A percentile compares a stretch with the other conserved stretches of the same genome.
Conservation (phyloP, 2,888 invertebrate species). For the Drosophila putrida region DNA sequence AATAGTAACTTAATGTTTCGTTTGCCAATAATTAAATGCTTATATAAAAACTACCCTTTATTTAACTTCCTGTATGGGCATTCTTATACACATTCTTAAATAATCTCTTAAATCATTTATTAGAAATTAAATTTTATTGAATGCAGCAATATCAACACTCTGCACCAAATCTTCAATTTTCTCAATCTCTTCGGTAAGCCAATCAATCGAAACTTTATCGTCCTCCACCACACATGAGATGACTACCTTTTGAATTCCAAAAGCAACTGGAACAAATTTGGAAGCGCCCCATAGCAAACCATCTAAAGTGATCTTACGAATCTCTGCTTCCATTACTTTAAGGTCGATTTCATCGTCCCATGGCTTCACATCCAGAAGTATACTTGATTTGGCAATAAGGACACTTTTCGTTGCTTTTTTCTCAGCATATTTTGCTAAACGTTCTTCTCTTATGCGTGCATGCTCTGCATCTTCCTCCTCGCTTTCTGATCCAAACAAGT, state of each 20-base stretch:
- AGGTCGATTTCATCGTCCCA: conserved; percentile 97
- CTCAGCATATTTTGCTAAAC: conserved; percentile 94
- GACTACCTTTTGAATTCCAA: conserved; percentile 96
- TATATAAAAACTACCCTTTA: conserved; percentile 10
- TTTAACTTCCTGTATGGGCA: conserved; percentile 6
- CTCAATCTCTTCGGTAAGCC: conserved; percentile 94
- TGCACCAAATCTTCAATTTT: conserved; percentile 94
- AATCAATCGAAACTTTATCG: conserved; percentile 96
- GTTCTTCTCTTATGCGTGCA: conserved; percentile 92
- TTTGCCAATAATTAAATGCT: neutral
- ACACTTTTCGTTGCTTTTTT: conserved; percentile 97
- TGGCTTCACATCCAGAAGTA: conserved; percentile 97
- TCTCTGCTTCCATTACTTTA: conserved; percentile 92
- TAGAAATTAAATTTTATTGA: conserved; percentile 93
- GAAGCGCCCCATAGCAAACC: conserved; percentile 98
- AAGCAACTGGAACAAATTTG: conserved; percentile 95
- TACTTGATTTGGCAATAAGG: conserved; percentile 96
- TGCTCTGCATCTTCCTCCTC: conserved; percentile 91
- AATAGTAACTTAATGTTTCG: neutral
- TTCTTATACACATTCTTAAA: conserved; percentile 8
- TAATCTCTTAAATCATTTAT: conserved; percentile 9
- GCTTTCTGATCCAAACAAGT: conserved; percentile 93
- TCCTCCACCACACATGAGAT: conserved; percentile 97
- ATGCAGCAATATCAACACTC: conserved; percentile 97
- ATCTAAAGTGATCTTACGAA: conserved; percentile 92